Evolutionary conservation across 2,797 vertebrate species (phyloP).

Genomic region (Sebastes glaucus): DNA sequence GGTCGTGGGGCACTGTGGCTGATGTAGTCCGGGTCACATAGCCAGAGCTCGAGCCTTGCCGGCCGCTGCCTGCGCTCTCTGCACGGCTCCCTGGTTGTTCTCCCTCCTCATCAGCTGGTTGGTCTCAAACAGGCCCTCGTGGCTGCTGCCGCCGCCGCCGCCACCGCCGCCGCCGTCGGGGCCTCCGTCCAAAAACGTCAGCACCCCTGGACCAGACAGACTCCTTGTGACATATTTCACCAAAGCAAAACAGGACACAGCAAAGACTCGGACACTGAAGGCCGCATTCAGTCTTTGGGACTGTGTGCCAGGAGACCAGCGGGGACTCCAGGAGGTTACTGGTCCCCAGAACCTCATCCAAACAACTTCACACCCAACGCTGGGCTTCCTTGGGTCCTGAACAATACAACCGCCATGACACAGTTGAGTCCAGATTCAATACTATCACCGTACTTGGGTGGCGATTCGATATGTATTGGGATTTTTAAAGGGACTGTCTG

Average conservation of each 20-base stretch:
- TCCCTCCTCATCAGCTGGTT: slow-evolving; percentile 87
- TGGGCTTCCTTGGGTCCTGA: no score
- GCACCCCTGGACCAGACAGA: slow-evolving; percentile 80
- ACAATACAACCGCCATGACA: no score
- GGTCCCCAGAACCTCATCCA: no score
- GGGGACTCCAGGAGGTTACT: no score
- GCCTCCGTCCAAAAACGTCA: slow-evolving; percentile 86
- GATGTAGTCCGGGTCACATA: slow-evolving; percentile 74
- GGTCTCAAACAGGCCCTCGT: slow-evolving; percentile 91
- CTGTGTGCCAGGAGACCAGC: neutral
- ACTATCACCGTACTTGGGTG: no score
- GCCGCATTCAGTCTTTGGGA: neutral
- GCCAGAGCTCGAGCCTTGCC: slow-evolving; percentile 87
- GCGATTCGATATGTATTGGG: no score
- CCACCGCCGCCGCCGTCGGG: slow-evolving; percentile 79
- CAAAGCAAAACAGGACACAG: neutral
- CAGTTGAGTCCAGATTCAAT: no score
- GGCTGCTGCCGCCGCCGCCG: slow-evolving; percentile 49
- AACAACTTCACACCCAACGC: no score
- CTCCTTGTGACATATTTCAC: neutral
- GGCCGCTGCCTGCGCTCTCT: slow-evolving; percentile 87
- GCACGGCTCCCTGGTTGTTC: slow-evolving; percentile 83
- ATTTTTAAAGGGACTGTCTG: no score
- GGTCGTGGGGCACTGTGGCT: slow-evolving; percentile 26
- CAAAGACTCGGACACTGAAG: neutral